These are phyloP conservation scores for Ophion ventricosus DNA, from an alignment of 2,888 invertebrate species.

Conservation along the genomic window DNA sequence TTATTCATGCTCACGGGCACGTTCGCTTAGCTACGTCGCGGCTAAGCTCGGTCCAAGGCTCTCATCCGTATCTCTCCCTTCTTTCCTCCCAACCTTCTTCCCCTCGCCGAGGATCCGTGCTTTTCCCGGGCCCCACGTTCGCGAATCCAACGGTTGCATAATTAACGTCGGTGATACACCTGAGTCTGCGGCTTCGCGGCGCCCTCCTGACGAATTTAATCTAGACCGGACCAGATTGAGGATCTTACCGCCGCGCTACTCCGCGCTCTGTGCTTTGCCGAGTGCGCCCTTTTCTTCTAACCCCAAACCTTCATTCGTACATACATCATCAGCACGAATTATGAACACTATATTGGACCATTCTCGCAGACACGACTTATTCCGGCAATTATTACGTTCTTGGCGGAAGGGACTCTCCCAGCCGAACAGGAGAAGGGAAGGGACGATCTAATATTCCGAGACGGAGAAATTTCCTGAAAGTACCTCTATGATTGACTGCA, in stretches of 20 bases:
- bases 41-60: constrained; percentile 69
- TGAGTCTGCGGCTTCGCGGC: constrained; percentile 55
- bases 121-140: constrained; percentile 17
- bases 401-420: not conserved
- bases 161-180: constrained; percentile 74
- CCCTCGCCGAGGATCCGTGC: not conserved
- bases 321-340: constrained; percentile 37
- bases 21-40: constrained; percentile 64
- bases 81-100: not conserved
- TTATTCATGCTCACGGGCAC: constrained; percentile 72
- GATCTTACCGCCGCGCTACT: not conserved
- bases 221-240: constrained; percentile 59
- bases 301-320: not conserved
- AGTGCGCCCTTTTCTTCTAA: constrained; percentile 3
- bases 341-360: constrained; percentile 41
- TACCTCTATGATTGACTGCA: constrained; percentile 7
- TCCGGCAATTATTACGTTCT: not conserved
- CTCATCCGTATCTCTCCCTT: constrained; percentile 61
- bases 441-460: not conserved
- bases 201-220: constrained; percentile 61
- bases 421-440: not conserved
- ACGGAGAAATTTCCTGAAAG: not conserved
- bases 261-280: constrained; percentile 27
- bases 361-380: constrained; percentile 7
- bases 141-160: constrained; percentile 69